Evolutionary conservation across 64 coral and sea anemone species (phyloP), one percentile per base, ranked within the genome.

Genomic region (Actinia tenebrosa): DNA sequence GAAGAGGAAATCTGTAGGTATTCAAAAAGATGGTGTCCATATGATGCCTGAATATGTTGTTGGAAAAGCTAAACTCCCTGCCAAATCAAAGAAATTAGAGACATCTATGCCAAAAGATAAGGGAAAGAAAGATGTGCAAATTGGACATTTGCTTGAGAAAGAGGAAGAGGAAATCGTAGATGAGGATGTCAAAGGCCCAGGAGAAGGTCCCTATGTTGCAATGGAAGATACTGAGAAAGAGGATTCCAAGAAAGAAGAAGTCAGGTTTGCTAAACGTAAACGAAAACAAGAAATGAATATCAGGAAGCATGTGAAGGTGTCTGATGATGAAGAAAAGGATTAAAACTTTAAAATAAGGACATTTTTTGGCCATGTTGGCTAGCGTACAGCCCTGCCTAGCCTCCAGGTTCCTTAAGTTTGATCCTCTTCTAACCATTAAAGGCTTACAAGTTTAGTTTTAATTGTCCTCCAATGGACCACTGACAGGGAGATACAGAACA

Each of bases 41-140:
- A 60, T 63, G 6, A 85, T 85, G 83, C 83, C 83, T 30, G 83
- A 85, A 85, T 85, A 85, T 27, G 10, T 85, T 19, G 56, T 85
- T 42, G 83, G 83, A 23, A 59, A 85, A 60, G 60, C 53, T 53
- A 59, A 64, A 63, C 3, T 44, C 0, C 53, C 19, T 42, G 26
- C 30, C n/a, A 85, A 85, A 54, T 5, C 53, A 2, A 85, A 85
- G 60, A 85, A 85, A 16, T 10, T 3, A 53, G 69, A 75, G 22
- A 16, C 60, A 4, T 19, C 22, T 22, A 30, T 30, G 3, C 63
- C 63, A n/a, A 18, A 75, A 75, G 23, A 75, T 9, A 18, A 10
- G 69, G 14, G 7, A 10, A 69, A 55, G 25, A 83, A 83, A 23
- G 23, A n/a, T 18, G 80, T 83, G 80, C 18, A 58, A 52, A 83